Base-by-base conservation (phyloP, 2,113 vertebrate genomes). In the Peromyscus maniculatus region DNA sequence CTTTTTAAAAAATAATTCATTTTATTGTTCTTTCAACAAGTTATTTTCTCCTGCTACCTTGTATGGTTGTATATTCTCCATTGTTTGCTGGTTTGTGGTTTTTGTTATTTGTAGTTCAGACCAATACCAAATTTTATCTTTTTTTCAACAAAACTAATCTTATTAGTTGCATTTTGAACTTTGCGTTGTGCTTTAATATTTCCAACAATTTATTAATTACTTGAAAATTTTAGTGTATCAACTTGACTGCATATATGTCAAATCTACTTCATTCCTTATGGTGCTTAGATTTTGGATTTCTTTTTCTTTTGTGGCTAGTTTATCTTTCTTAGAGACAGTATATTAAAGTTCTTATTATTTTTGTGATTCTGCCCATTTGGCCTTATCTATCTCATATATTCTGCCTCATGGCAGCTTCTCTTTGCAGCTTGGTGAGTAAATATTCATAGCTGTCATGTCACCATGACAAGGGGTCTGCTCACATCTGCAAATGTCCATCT, bases 361-460 rank as follows among this genome's bases (percentile, higher is more conserved):
- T 33, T 92, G 9, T 74, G 55, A 77, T 95, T 93, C 46, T 75
- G 64, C 33, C 72, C 52, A 80, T 86, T 88, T 87, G 91, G 13
- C 66, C 26, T 94, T n/a, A 33, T 82, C 49, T 71, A 7, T 89
- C 52, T 62, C 59, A 88, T 26, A 26, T 13, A 31, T 94, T 94
- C 24, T 84, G 10, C 43, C 84, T 89, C 33, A 24, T 93, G 43
- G 94, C 49, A 93, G 78, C 31, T 77, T 24, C 77, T 59, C 24
- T 89, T 91, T 89, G 52, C 43, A 72, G 24, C 79, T 80, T 75
- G 19, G 33, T 87, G 24, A 31, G 90, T 93, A 92, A 91, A 88
- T 95, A 91, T 92, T 94, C 57, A 93, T 75, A 94, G 46, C 75
- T 80, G 36, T 97, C 79, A 92, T 91, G 80, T 87, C 21, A 90